Evolutionary conservation across 1,140 invertebrate species (phyloP), one percentile per base, ranked within the genome.

Genomic region (Tetragnatha versicolor): DNA sequence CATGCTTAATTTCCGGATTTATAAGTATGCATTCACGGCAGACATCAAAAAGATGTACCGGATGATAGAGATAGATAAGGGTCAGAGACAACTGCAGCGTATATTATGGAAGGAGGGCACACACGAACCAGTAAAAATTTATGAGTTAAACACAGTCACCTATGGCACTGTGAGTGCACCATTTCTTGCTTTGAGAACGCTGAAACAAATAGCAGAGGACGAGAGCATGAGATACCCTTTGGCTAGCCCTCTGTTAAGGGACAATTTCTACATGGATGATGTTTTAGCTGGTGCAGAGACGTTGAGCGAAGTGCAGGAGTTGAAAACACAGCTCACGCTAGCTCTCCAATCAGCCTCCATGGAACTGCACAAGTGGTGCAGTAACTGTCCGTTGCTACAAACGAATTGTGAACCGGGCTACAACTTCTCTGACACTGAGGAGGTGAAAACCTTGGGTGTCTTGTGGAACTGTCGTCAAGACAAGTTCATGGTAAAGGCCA

Each of bases 11-110:
- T 65, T 65, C 42, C 10, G 61, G 7, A 47, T 20, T 29, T 45
- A 49, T n/a, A 29, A 0, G 1, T 68, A 22, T 22, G 42, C 45
- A 3, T 68, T 68, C 33, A 31, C 10, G 17, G 31, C 65, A 14
- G 65, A 68, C 42, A 49, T 49, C 9, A 2, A 68, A 68, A 68
- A 68, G n/a, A 68, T 68, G 45, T 68, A 29, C 17, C 12, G 42
- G 1, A 39, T 49, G 33, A 68, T 49, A 4, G 4, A 29, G 2
- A 68, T 68, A 6, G 45, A 68, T 6, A 39, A 22, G 31, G 20
- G 29, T 17, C 42, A 49, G 20, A 7, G 20, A 47, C 27, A 49
- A 7, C n/a, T 49, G 4, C 27, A 37, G 20, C 1, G 42, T 4
- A 68, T 68, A 5, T 0, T 68, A 9, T 33, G 3, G 25, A 39